These are phyloP conservation scores for Erebia ligea DNA, from an alignment of 2,888 invertebrate species.

Conservation along the genomic window DNA sequence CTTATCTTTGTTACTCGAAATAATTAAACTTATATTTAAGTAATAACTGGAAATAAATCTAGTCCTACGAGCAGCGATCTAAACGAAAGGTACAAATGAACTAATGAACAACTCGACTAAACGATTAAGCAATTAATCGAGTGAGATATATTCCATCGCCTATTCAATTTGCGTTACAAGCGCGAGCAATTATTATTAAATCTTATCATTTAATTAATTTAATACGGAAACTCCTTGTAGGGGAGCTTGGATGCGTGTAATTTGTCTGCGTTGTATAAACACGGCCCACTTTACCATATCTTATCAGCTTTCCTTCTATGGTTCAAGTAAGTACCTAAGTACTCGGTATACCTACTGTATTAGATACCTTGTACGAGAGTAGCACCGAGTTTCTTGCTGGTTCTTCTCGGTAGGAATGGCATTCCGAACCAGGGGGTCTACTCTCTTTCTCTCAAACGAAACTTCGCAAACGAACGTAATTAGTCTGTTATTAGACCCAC, in stretches of 20 bases:
- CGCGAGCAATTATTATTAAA: conserved; percentile 8
- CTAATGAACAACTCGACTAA: conserved; percentile 15
- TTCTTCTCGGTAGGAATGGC: too few relatives aligned
- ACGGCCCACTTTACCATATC: neutral
- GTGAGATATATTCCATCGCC: conserved; percentile 15
- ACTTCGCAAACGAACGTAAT: too few relatives aligned
- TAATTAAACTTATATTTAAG: too few relatives aligned
- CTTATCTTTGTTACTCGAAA: too few relatives aligned
- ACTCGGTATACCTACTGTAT: too few relatives aligned
- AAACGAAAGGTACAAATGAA: conserved; percentile 19
- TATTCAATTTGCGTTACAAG: conserved; percentile 18
- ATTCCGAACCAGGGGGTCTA: too few relatives aligned
- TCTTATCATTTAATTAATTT: conserved; percentile 16
- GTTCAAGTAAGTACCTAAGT: neutral
- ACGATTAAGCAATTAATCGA: conserved; percentile 28
- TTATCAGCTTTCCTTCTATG: neutral
- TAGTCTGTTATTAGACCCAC: too few relatives aligned
- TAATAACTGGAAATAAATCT: neutral
- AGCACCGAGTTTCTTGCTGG: too few relatives aligned
- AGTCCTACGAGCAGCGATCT: neutral
- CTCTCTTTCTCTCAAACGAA: too few relatives aligned
- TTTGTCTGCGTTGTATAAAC: neutral
- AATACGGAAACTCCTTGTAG: neutral
- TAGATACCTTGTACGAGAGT: too few relatives aligned
- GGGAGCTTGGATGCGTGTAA: conserved; percentile 5